Conservation (phyloP, 2,888 invertebrate genomes). For the Ectemnius lituratus region DNA sequence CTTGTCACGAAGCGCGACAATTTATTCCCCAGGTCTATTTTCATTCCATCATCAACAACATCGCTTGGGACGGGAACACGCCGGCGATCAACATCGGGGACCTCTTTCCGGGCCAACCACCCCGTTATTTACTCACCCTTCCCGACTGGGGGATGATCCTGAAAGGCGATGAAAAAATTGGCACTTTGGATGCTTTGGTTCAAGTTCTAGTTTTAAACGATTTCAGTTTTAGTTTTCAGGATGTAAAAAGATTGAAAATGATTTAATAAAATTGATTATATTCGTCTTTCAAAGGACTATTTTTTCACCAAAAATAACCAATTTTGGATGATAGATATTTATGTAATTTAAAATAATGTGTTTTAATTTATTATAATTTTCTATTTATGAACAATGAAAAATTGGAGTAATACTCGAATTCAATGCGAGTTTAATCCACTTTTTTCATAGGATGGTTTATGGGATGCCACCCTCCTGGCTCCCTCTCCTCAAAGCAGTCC, state of each 20-base stretch:
- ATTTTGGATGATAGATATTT: no score
- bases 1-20: conserved; percentile 33
- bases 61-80: conserved; percentile 26
- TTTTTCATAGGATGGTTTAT: no score
- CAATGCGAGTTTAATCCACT: background rate
- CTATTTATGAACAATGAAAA: background rate
- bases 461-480: background rate
- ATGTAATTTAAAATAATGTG: no score
- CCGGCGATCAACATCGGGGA: conserved; percentile 22
- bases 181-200: no score
- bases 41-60: conserved; percentile 62
- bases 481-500: conserved; percentile 8
- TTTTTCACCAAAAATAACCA: no score
- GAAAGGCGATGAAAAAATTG: background rate
- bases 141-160: background rate
- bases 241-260: no score
- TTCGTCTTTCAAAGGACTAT: no score
- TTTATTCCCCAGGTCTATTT: conserved; percentile 57
- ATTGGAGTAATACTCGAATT: background rate
- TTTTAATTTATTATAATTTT: no score
- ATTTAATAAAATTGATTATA: no score
- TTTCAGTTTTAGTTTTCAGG: no score
- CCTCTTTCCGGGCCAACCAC: conserved; percentile 12
- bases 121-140: background rate
- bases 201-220: no score